A percentile compares a stretch with the other conserved stretches of the same genome.
Evolutionary conservation across 2,888 invertebrate species (phyloP).

Genomic region (Linnaemya vulpina): DNA sequence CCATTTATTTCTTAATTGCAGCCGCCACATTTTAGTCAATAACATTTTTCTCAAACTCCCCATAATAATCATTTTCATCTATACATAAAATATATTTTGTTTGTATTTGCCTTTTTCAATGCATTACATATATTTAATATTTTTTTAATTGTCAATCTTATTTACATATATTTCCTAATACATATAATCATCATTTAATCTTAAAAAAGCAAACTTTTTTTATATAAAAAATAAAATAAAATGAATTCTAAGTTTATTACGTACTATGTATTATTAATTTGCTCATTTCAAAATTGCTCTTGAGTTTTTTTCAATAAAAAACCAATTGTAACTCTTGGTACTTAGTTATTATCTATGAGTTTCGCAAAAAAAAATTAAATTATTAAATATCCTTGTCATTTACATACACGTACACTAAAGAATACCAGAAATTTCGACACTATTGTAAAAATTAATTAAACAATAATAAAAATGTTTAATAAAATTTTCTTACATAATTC

Average conservation of each 20-base stretch:
- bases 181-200: conserved; percentile 68
- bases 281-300: conserved; percentile 53
- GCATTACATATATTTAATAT: conserved; percentile 63
- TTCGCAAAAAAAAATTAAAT: conserved; percentile 53
- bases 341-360: conserved; percentile 59
- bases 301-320: conserved; percentile 34
- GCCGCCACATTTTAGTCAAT: conserved; percentile 35
- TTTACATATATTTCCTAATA: conserved; percentile 67
- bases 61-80: conserved; percentile 33
- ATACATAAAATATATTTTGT: conserved; percentile 49
- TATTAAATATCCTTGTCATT: conserved; percentile 54
- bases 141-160: conserved; percentile 54
- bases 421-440: conserved; percentile 63
- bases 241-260: conserved; percentile 63
- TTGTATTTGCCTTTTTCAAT: conserved; percentile 63
- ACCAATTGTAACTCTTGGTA: conserved; percentile 57
- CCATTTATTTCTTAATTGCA: conserved; percentile 26
- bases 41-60: conserved; percentile 23
- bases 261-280: conserved; percentile 39
- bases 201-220: conserved; percentile 62
- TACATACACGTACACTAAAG: conserved; percentile 62
- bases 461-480: conserved; percentile 70
- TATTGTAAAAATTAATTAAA: conserved; percentile 71
- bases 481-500: conserved; percentile 69
- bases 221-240: conserved; percentile 47